Base-by-base conservation (phyloP, 2,888 invertebrate genomes). In the Campopleginae sp. region DNA sequence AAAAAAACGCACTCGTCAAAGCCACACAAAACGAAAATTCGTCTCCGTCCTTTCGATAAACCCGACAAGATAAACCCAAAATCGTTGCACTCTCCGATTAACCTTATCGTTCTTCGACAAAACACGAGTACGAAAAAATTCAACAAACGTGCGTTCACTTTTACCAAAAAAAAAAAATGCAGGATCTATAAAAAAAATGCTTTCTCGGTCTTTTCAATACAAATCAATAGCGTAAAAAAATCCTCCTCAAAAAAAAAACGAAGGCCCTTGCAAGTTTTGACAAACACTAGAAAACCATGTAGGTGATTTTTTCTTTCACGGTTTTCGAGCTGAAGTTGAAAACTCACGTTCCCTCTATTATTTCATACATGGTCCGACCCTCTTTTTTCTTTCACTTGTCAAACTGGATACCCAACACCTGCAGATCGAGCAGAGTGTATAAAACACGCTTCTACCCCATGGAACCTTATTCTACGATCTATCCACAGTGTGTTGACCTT, bases 401-500 rank as follows among this genome's bases (percentile, higher is more conserved):
- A 27, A 58, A 58, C 58, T 58, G 27, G 58, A 58, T 58, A 27
- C 27, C 12, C 14, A 58, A 58, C 27, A 27, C 58, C 23, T 58
- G 14, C 12, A 58, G 23, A 12, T 54, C 12, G 23, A 23, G 12
- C 54, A 23, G 14, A 58, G 58, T 58, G 58, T 58, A 58, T 14
- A 27, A 58, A 58, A 58, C 27, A 58, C 58, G 38, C 8, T 58
- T 58, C 27, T 5, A 27, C 58, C 14, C 58, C 58, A 1, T 58
- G 14, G 10, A 58, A 27, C 58, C 58, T 58, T 58, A 27, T 58
- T 58, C 27, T 27, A 23, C 14, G 5, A 58, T 27, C 58, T 58
- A 27, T 27, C 58, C 27, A 58, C 23, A 58, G 58, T 27, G 27
- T 58, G 27, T 58, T 58, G 58, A 58, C 58, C 58, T 58, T 23